Base-by-base conservation (phyloP, 2,797 vertebrate species). In the Argyrosomus regius region DNA sequence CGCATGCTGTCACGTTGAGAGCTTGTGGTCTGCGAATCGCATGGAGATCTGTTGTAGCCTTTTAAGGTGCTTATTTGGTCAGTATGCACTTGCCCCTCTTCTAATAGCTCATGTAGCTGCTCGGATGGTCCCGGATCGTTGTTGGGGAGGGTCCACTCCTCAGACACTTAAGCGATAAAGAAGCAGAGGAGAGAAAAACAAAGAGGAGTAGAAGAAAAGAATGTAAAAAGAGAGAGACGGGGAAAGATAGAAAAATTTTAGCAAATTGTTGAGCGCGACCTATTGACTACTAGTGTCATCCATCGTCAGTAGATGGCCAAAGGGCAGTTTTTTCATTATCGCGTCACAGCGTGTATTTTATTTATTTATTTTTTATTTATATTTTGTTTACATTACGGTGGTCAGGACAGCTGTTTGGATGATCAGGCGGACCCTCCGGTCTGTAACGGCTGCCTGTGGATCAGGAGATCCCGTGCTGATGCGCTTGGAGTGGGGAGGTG, bases 1-100 rank as follows among this genome's bases (percentile, higher is more conserved):
- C 35, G 57, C 72, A 54, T 45, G 87, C 66, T 58, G 65, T 76
- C 81, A 75, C 72, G 75, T 56, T 80, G 62, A 50, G 59, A 18
- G 41, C 13, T 20, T 71, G n/a, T 67, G 46, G 8, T 69, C 54
- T 17, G 59, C 26, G 57, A 48, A 58, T 75, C 16, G 12, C 5
- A 2, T 0, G 43, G 28, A 17, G 31, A 43, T 26, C 26, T 54
- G 56, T 17, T 68, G 45, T 9, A n/a, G 18, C 12, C 10, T 57
- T 57, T 12, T 3, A 45, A 54, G 10, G 41, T 7, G 63, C 6
- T 20, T 7, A 16, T 61, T 24, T 58, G 46, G 17, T 11, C 3
- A 35, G 10, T 31, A 50, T n/a, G 26, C 16, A n/a, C 26, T 7
- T 53, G 48, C 14, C 46, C 46, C 9, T 18, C 41, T 52, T 26